Percentiles rank a stretch among this genome's conserved stretches.
phyloP scores from a whole-genome alignment of 37 sponge, comb jelly and placozoan genomes.

The Dysidea cf. avara region DNA sequence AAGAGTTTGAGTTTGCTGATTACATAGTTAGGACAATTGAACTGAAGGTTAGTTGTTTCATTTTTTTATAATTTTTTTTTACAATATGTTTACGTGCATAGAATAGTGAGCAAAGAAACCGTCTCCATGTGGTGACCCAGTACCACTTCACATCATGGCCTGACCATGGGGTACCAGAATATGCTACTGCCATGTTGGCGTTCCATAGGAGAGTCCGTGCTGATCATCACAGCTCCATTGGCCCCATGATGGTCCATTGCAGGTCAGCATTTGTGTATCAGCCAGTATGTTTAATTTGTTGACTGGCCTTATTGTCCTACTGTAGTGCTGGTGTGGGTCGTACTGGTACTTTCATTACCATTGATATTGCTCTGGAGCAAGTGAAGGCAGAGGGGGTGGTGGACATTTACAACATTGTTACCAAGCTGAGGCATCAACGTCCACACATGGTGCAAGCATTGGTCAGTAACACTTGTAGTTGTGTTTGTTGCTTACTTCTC shows the following conservation, averaged over 20 bases:
- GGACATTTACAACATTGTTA: constrained; percentile 52
- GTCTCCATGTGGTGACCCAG: constrained; percentile 52
- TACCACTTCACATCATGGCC: constrained; percentile 84
- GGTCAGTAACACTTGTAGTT: constrained; percentile 20
- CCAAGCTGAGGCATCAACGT: constrained; percentile 56
- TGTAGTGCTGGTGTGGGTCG: constrained; percentile 86
- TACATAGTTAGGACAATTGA: constrained; percentile 46
- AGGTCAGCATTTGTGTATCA: constrained; percentile 43
- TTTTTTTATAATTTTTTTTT: not conserved
- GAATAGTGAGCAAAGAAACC: constrained; percentile 9
- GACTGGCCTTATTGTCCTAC: not conserved
- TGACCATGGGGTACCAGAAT: constrained; percentile 74
- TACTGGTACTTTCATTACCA: constrained; percentile 66
- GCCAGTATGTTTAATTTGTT: no score
- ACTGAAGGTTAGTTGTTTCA: constrained; percentile 30
- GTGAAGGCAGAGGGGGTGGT: constrained; percentile 37
- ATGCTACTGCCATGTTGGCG: constrained; percentile 55
- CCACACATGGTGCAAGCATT: constrained; percentile 72
- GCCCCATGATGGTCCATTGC: constrained; percentile 76
- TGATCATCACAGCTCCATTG: constrained; percentile 4
- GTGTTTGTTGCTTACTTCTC: not conserved
- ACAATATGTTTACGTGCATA: not conserved
- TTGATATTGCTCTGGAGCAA: constrained; percentile 63
- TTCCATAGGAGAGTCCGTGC: constrained; percentile 48
- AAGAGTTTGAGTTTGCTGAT: constrained; percentile 36